A percentile compares a stretch with the other conserved stretches of the same genome.
These are phyloP conservation scores for Hydrochoerus hydrochaeris DNA, from an alignment of 2,113 vertebrate genomes.

Conservation along the genomic window DNA sequence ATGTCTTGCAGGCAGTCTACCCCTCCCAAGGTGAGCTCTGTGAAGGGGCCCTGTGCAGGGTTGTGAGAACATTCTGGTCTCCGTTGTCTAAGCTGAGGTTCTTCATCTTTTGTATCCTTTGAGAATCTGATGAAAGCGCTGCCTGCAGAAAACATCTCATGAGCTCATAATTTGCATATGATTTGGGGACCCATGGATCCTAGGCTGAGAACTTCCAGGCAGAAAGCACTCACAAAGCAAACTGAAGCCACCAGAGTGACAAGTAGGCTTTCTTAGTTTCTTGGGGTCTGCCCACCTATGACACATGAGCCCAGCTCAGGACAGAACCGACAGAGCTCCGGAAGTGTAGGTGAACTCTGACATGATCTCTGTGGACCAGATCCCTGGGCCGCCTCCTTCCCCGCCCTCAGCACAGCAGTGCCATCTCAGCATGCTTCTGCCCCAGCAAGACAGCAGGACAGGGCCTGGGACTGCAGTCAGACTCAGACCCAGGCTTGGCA, in stretches of 20 bases:
- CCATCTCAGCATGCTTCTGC: neutral
- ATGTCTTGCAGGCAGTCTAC: accelerated
- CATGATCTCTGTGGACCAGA: neutral
- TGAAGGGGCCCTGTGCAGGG: neutral
- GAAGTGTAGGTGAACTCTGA: neutral
- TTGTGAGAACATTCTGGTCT: neutral
- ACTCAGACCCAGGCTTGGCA: neutral
- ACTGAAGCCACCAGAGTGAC: neutral
- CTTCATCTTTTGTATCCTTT: neutral
- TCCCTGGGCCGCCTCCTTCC: neutral
- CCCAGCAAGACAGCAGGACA: neutral
- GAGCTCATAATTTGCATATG: neutral
- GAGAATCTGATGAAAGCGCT: neutral
- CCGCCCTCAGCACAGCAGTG: accelerated
- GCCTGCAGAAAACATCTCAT: neutral
- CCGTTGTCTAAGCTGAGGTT: neutral
- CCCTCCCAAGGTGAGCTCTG: neutral
- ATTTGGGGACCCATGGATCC: accelerated
- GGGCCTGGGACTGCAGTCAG: neutral
- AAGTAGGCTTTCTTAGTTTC: neutral
- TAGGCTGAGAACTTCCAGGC: neutral
- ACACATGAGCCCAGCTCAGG: neutral
- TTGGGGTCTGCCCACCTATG: neutral
- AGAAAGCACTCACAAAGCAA: neutral
- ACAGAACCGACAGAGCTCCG: neutral